Evolutionary conservation across 2,113 vertebrate genomes (phyloP), one percentile per base, ranked within the genome.

Genomic region (Sialia sialis): DNA sequence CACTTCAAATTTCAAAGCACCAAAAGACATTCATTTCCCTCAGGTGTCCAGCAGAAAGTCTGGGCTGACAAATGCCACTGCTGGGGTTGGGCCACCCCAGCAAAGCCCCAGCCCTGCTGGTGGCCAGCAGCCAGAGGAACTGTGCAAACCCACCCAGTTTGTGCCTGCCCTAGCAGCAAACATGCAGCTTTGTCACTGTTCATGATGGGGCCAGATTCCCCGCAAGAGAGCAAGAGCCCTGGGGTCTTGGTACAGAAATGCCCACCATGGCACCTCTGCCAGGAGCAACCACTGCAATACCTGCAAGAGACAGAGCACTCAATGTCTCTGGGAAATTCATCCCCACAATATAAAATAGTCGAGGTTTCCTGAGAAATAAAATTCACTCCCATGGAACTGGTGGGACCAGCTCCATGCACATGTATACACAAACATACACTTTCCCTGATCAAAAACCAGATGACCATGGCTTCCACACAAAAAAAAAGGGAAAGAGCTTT

Each of bases 1-100:
- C 11, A 85, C 38, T 93, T 90, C 70, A 39, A 4, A 64, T 66
- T 85, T 66, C 59, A 75, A 79, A 94, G 78, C 81, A 91, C 27
- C 36, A 51, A 62, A 83, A 88, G 44, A 80, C 75, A 80, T 80
- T 80, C 1, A 46, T 67, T 85, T 80, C 38, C 34, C 23, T 56
- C 13, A 8, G 14, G 27, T 36, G n/a, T 36, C 51, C 48, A 59
- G 60, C 3, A 93, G n/a, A 48, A 87, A 39, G 25, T 39, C 38
- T 78, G 69, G 60, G 36, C 60, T 63, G 43, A 62, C 10, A 66
- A 77, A 32, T 22, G 41, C 26, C 51, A 54, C 51, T 41, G 22
- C 63, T 38, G 15, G 23, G 52, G 52, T 25, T 51, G 25, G 34
- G 32, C 8, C 11, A 54, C 16, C 51, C 20, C 63, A 70, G 55